phyloP scores from a whole-genome alignment of 23 tunicate genomes.

The Trididemnum nubilum region DNA sequence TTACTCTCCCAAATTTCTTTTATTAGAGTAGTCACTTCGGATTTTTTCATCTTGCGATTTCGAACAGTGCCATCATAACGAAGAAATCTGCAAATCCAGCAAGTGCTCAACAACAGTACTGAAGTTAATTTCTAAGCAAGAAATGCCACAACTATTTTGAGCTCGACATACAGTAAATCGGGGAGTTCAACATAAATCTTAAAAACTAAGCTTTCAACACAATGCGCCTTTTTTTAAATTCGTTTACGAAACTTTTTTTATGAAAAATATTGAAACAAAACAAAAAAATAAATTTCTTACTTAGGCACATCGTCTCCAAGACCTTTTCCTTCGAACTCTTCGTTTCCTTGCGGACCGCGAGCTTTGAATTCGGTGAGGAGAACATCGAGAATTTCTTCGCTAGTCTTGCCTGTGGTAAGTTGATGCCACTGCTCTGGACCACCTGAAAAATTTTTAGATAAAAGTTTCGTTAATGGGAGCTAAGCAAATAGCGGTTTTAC shows the following conservation, averaged over 20 bases:
- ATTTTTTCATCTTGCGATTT: conserved; percentile 68
- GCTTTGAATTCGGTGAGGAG: conserved; percentile 65
- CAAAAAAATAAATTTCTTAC: conserved; percentile 24
- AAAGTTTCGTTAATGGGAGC: neutral
- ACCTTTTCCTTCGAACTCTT: conserved; percentile 73
- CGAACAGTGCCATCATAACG: conserved; percentile 64
- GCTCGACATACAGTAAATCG: too few species aligned
- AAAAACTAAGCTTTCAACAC: too few species aligned
- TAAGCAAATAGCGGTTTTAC: neutral
- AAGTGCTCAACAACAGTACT: neutral
- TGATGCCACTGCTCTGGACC: conserved; percentile 85
- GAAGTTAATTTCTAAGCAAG: neutral
- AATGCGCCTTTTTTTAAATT: too few species aligned
- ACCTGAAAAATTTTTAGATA: conserved; percentile 23
- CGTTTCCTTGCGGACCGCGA: conserved; percentile 70
- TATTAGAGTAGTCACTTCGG: conserved; percentile 63
- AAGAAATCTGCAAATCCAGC: conserved; percentile 37
- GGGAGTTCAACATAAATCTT: too few species aligned
- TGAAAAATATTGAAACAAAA: too few species aligned
- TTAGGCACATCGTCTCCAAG: conserved; percentile 82
- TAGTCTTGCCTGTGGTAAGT: conserved; percentile 51
- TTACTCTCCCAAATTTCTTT: conserved; percentile 90
- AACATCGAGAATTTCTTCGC: conserved; percentile 69
- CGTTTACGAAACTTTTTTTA: too few species aligned
- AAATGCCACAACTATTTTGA: neutral